Evolutionary conservation across 30 jellyfish, hydroid and myxozoan genomes (phyloP), one percentile per base, ranked within the genome.

Genomic region (Pseudorhiza aurosa): DNA sequence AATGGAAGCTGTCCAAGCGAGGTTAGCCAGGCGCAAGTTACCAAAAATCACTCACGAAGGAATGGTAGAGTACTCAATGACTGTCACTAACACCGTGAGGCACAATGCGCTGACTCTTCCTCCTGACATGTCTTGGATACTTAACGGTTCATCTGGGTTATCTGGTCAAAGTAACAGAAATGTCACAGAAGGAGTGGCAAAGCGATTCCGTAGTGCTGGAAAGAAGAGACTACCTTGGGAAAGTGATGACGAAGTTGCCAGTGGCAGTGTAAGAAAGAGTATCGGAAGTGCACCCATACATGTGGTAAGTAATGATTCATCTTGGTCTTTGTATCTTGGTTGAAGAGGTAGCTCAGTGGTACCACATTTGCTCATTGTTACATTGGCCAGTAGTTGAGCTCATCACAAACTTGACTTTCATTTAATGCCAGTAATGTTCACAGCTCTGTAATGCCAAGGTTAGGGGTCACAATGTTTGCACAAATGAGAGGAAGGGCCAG

Each of bases 221-320:
- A 85, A 85, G 85, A 92, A 78, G 35, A 59, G 90, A 30, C 75
- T 92, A 15, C 98, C 96, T 0, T 84, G 96, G 96, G 95, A 72
- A 56, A 62, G 30, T 49, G 87, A 56, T 57, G 93, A 84, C 7
- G 83, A 37, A 9, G 67, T 39, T 7, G 72, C 12, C 15, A 71
- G 45, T 31, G 75, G 72, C n/a, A 51, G 73, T 27, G 14, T 81
- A 64, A 77, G 96, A 40, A 92, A 87, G 67, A 72, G 72, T 24
- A 78, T 85, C 58, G 96, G 92, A 21, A 92, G 98, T 92, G 98
- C 98, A 7, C 98, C 96, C 2, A 49, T 86, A 36, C 83, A 91
- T 29, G 29, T 69, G 40, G 98, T 92, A 70, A 85, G 96, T 84
- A 19, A n/a, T n/a, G n/a, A n/a, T n/a, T n/a, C n/a, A n/a, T n/a